Evolutionary conservation across 2,113 vertebrate genomes (phyloP), one percentile per base, ranked within the genome.

Genomic region (Tetrao urogallus): DNA sequence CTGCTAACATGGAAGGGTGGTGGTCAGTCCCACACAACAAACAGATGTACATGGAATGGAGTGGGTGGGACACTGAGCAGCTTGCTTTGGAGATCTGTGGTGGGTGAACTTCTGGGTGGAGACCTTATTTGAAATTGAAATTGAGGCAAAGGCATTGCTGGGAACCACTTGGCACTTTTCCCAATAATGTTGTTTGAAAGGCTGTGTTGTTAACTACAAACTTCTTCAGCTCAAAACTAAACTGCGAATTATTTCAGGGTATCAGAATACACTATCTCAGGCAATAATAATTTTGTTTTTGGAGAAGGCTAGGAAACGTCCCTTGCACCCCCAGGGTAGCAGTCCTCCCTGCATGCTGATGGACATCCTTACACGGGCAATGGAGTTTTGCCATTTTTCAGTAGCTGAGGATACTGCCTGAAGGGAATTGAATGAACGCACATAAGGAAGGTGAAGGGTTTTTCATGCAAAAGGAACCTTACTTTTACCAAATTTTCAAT

Each of bases 401-500:
- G 45, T 38, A 74, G 71, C 60, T 67, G 56, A 75, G 14, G 27
- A 45, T 65, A 25, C 15, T 40, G n/a, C 52, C 61, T 43, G 13
- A 88, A 54, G 36, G 47, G 21, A 73, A 56, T 10, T 64, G 57
- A 21, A 75, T 74, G 57, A 88, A 89, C 45, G 25, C n/a, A 85
- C 8, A 50, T 1, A 8, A 88, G 61, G 81, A 93, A 78, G 47
- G 12, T 13, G 19, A 32, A 61, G 11, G 19, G 20, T 7, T 83
- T 75, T 69, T 56, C 19, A 54, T 86, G 47, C 27, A 83, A 83
- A 91, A 74, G 20, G 20, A 91, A 81, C 30, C 52, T 74, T 56
- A 73, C 80, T 32, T 90, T 85, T 21, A 92, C 34, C 24, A 75
- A 69, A 32, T 79, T 94, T 88, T 91, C 43, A 60, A n/a, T 67